Percentiles rank a stretch among this genome's conserved stretches.
phyloP scores from a whole-genome alignment of 2,113 vertebrate species.

The Psophia crepitans region DNA sequence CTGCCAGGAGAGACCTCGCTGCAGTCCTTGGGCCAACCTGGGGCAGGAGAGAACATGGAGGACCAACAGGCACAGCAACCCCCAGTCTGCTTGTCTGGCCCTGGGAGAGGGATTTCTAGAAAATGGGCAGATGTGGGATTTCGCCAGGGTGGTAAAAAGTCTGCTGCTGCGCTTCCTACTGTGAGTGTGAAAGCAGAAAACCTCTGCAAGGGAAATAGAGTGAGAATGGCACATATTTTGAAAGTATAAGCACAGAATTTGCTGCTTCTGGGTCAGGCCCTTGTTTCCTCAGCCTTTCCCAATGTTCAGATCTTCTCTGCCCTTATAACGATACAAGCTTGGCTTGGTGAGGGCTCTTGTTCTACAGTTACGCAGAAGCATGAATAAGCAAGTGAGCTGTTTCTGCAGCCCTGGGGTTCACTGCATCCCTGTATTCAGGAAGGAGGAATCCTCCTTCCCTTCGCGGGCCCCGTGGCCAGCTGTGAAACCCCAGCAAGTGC shows the following conservation, averaged over 20 bases:
- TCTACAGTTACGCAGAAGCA: neutral
- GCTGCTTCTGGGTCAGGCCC: neutral
- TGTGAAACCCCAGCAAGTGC: neutral
- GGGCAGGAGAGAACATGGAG: neutral
- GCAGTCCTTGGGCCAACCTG: constrained; percentile 1
- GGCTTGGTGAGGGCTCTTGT: neutral
- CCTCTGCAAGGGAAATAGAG: neutral
- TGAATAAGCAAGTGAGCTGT: neutral
- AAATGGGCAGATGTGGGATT: neutral
- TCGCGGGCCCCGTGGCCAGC: neutral
- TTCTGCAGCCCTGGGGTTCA: neutral
- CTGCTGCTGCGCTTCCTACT: neutral
- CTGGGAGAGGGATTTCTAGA: neutral
- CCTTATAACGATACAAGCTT: neutral
- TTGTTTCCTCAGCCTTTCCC: neutral
- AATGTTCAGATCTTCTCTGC: neutral
- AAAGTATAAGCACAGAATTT: neutral
- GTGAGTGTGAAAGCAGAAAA: neutral
- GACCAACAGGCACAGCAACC: neutral
- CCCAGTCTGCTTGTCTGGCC: neutral
- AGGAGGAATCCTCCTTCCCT: neutral
- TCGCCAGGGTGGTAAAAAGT: neutral
- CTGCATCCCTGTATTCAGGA: neutral
- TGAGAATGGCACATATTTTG: neutral
- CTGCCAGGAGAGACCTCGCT: neutral